Base-by-base conservation (phyloP, 1,140 invertebrate species). In the Scaptomyza montana region DNA sequence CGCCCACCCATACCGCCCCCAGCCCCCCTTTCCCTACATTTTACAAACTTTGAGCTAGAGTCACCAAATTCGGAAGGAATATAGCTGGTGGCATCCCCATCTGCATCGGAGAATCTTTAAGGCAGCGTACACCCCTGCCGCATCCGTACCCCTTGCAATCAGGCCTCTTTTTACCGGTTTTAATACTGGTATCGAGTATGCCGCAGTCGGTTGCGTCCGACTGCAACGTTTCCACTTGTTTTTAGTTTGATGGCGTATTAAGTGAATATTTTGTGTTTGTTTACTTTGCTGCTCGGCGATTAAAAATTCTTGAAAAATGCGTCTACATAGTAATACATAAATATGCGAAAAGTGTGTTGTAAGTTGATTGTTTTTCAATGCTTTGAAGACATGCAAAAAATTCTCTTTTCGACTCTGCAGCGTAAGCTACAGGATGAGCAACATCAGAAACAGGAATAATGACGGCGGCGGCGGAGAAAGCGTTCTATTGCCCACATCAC, bases 391-490 rank as follows among this genome's bases (percentile, higher is more conserved):
- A 2, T 28, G 43, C 43, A 39, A 46, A 28, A 12, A 54, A 53
- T 21, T 39, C 36, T 72, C n/a, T 53, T 72, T 19, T 49, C 55
- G 50, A 57, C 56, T 56, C 45, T 66, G 47, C 74, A 86, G 81
- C 81, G 55, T 76, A 82, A 51, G 76, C 80, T 65, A 53, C 80
- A 85, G 81, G 74, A 85, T 85, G 80, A 85, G 81, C 80, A 74
- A 66, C 78, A 64, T 19, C 36, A 54, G 45, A 46, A 66, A 51
- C 59, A 69, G 19, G 33, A 49, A 28, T 13, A 63, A 62, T 54
- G 80, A 80, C 47, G 73, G 73, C 13, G 80, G 72, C 36, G 76
- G 67, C 60, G 76, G 75, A 47, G 72, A 65, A 21, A 74, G 30
- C 5, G 43, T 43, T 53, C 53, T 53, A 63, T 61, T 72, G 95